Base-by-base conservation (phyloP, 1,140 invertebrate species). In the Cotesia chilonis region DNA sequence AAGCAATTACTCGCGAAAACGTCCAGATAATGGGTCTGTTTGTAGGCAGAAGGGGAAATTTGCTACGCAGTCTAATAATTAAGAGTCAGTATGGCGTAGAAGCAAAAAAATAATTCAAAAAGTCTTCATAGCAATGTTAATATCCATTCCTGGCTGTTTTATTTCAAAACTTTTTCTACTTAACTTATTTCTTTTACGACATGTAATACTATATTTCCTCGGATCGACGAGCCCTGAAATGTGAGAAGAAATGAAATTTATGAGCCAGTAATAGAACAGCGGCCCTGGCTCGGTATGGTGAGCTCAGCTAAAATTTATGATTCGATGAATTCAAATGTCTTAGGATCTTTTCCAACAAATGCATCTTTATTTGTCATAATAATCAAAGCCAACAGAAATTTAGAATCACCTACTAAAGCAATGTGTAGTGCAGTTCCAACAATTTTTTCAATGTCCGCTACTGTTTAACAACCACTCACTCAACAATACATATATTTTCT, bases 321-420 rank as follows among this genome's bases (percentile, higher is more conserved):
- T 59, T 59, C 28, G 20, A 59, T 59, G 57, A 59, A 59, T 59
- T 59, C 17, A 59, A 59, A 59, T 59, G 57, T 59, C 57, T 59
- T 59, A 9, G 14, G 9, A 17, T 9, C 20, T 59, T 59, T 59
- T 59, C 20, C 20, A n/a, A 28, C 17, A 59, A 4, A 20, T 55
- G 52, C 63, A 51, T 51, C 65, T 52, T 9, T 35, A 51, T 14
- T n/a, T 28, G 36, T 17, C 6, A 20, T 28, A 51, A 61, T 47
- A 47, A 47, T 47, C 41, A 47, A 47, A 47, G 3, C 10, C 41
- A 47, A 47, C 41, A 47, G 10, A 47, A 47, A 47, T 47, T 47
- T 47, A 47, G 41, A 47, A 47, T 7, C 41, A 47, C 41, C 41
- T 47, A 47, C 6, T 9, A 47, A 47, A 28, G 1, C 28, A 28